Evolutionary conservation across 2,888 invertebrate species (phyloP).

Genomic region (Chromoteleia sp.): DNA sequence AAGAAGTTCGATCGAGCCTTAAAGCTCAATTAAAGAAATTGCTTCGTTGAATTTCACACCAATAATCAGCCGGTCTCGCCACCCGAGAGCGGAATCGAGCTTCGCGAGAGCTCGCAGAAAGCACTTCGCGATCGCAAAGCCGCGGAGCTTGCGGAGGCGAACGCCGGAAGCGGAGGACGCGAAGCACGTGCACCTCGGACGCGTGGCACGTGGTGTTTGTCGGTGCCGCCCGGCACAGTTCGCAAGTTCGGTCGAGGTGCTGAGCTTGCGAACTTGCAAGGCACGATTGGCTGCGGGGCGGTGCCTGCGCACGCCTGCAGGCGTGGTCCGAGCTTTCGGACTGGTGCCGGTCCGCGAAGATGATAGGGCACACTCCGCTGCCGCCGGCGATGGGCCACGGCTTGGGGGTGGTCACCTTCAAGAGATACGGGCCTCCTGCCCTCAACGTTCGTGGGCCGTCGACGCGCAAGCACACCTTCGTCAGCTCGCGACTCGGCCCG

Average conservation of each 20-base stretch:
- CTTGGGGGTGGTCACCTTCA: conserved; percentile 80
- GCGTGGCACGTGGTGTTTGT: conserved; percentile 84
- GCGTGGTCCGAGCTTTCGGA: conserved; percentile 80
- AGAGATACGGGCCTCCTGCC: conserved; percentile 55
- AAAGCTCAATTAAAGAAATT: too few species aligned
- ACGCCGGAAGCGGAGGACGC: conserved; percentile 73
- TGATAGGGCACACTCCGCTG: conserved; percentile 79
- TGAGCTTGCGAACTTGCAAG: conserved; percentile 79
- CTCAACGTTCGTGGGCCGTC: conserved; percentile 50
- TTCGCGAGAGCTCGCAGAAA: conserved; percentile 7
- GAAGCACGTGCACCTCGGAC: conserved; percentile 82
- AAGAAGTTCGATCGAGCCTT: conserved; percentile 9
- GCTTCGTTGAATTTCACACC: too few species aligned
- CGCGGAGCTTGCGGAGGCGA: conserved; percentile 30
- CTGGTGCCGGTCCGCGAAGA: conserved; percentile 79
- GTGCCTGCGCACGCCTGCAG: conserved; percentile 83
- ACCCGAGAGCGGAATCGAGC: too few species aligned
- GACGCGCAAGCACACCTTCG: conserved; percentile 65
- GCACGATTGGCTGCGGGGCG: conserved; percentile 82
- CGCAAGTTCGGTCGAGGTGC: conserved; percentile 76
- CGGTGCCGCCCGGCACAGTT: conserved; percentile 77
- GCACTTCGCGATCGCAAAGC: background rate
- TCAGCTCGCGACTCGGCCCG: conserved; percentile 7
- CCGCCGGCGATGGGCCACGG: conserved; percentile 76
- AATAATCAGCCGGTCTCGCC: background rate